Conservation (phyloP, 92 coral and sea anemone genomes). For the Heteractis magnifica region DNA sequence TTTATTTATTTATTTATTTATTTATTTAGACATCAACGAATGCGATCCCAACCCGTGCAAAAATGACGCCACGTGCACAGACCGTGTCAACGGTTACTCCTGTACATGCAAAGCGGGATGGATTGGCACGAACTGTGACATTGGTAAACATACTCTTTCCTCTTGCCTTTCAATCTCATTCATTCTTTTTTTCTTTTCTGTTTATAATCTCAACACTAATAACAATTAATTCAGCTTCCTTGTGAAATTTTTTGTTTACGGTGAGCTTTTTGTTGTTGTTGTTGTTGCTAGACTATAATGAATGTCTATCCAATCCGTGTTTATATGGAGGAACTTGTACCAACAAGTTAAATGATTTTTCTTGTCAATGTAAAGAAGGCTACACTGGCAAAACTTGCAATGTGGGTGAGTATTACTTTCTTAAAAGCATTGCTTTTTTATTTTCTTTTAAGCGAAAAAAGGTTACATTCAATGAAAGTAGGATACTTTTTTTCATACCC, state of each 20-base stretch:
- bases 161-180: neutral
- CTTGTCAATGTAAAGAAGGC: conserved; percentile 25
- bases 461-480: no score
- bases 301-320: neutral
- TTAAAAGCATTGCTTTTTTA: no score
- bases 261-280: neutral
- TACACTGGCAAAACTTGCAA: conserved; percentile 32
- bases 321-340: neutral
- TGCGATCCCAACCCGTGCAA: conserved; percentile 31
- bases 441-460: no score
- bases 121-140: neutral
- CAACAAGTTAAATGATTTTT: neutral
- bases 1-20: neutral
- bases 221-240: no score
- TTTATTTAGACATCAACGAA: conserved; percentile 19
- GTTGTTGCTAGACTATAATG: neutral
- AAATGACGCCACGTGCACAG: conserved; percentile 15
- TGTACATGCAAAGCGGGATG: neutral
- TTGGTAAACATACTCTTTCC: neutral
- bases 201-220: no score
- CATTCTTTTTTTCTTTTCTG: no score
- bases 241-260: no score
- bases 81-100: conserved; percentile 1
- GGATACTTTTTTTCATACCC: no score
- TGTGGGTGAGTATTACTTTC: conserved; percentile 14